Base-by-base conservation (phyloP, 2,113 vertebrate genomes). In the Plestiodon gilberti region DNA sequence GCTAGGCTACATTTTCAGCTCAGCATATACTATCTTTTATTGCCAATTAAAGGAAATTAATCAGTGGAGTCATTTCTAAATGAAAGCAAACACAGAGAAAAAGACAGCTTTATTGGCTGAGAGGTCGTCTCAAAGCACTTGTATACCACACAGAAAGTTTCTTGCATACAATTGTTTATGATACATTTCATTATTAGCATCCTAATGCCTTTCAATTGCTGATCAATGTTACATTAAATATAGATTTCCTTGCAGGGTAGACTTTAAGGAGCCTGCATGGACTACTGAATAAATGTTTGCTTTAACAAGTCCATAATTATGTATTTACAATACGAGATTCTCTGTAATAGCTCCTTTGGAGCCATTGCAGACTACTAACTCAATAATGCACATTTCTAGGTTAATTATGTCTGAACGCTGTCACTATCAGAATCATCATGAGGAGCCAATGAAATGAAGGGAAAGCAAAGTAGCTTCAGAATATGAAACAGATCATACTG, bases 221-320 rank as follows among this genome's bases (percentile, higher is more conserved):
- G 92, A 97, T 97, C 96, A 93, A 97, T 96, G 95, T 13, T 75
- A 86, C 85, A 92, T 92, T 95, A 96, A 96, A 95, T 96, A 96
- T 97, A 96, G 94, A 94, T 90, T 89, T 90, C 93, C 95, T 96
- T 89, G 93, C 6, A 85, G 79, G 61, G 94, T 91, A 97, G 96
- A 96, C 96, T 95, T 90, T 89, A 93, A 93, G 96, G 96, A 97
- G 96, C 96, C 96, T 92, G 88, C 94, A 93, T 93, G 87, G 94
- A 95, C 95, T 95, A 95, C 91, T 92, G 92, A 93, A 96, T 96
- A 96, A 96, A 95, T 96, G 94, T 92, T 91, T 95, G 93, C 94
- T 96, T 96, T 95, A 96, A 96, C 95, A 96, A 95, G 95, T 96
- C 93, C 78, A 95, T 96, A 96, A 96, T 93, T 92, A 90, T 91